Base-by-base conservation (phyloP, 1,140 invertebrate species). In the Scaptomyza graminum region DNA sequence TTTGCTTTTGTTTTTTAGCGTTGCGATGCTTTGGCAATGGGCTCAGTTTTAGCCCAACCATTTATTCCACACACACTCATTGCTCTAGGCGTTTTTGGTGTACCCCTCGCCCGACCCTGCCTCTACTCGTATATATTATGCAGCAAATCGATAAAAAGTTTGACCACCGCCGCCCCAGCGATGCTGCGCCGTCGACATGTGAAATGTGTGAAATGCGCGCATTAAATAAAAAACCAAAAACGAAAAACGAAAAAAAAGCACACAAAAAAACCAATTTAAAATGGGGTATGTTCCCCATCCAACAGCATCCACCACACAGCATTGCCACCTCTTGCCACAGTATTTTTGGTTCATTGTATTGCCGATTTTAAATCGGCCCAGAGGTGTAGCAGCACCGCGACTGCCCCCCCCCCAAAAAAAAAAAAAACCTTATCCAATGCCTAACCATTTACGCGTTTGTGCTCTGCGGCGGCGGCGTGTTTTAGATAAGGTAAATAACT, bases 401-500 rank as follows among this genome's bases (percentile, higher is more conserved):
- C 1, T 22, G n/a, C 16, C 16, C 15, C 16, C 50, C 0, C 16
- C 34, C 34, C n/a, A n/a, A n/a, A n/a, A n/a, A n/a, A n/a, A n/a
- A 0, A 39, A 16, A 8, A 2, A 11, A 12, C 7, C 1, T 16
- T 39, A 13, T 8, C 43, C 49, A 5, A 12, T 49, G 37, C 8
- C 12, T 39, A 28, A 28, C 11, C 34, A 18, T 47, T 25, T 11
- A 49, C 15, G n/a, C 46, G 46, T 39, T 57, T 16, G 51, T 31
- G 22, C 54, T 60, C 28, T 43, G 60, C 64, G 34, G 50, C 64
- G 34, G 50, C 43, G 49, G 59, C 71, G 49, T 79, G 82, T 87
- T 85, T 85, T 85, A 85, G 81, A 85, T 85, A 85, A 85, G 81
- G 82, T 81, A 70, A 87, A 84, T 84, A 85, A 83, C 81, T 72